Percentiles rank a stretch among this genome's conserved stretches.
Evolutionary conservation across 2,888 invertebrate species (phyloP).

Genomic region (Cosmia trapezina): DNA sequence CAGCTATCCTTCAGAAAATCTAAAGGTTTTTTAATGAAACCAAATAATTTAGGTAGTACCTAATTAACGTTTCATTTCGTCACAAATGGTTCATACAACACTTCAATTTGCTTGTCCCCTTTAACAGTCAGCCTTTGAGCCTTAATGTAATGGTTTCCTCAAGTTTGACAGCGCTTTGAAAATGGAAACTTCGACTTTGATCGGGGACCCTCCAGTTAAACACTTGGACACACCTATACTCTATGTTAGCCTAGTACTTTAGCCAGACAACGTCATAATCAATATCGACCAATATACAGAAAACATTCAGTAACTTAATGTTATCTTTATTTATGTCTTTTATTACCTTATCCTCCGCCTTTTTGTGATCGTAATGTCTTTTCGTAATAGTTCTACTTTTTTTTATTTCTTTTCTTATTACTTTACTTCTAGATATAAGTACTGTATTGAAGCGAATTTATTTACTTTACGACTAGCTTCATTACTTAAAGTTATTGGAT

Average conservation of each 20-base stretch:
- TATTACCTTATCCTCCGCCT: conserved; percentile 36
- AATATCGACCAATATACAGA: conserved; percentile 22
- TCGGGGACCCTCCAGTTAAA: conserved; percentile 4
- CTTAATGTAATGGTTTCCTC: conserved; percentile 15
- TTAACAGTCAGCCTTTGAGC: conserved; percentile 28
- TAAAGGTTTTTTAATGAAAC: conserved; percentile 1
- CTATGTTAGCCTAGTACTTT: conserved; percentile 9
- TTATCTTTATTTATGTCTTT: conserved; percentile 40
- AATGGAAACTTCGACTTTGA: conserved; percentile 42
- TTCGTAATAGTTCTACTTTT: conserved; percentile 26
- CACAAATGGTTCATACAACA: conserved; percentile 10
- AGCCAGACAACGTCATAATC: conserved; percentile 9
- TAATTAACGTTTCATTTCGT: conserved; percentile 18
- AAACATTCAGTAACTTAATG: conserved; percentile 28
- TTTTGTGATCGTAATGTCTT: conserved; percentile 43
- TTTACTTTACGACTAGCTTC: conserved; percentile 26
- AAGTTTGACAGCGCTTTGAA: conserved; percentile 45
- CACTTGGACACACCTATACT: conserved; percentile 10
- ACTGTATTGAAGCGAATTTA: conserved; percentile 13
- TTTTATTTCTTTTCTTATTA: conserved; percentile 35
- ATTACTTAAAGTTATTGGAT: conserved; percentile 34
- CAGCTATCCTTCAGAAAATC: background rate
- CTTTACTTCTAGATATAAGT: conserved; percentile 9
- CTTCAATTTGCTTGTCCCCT: background rate
- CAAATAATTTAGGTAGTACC: background rate